phyloP scores from a whole-genome alignment of 2,888 invertebrate genomes.

The Lumbricus terrestris region DNA sequence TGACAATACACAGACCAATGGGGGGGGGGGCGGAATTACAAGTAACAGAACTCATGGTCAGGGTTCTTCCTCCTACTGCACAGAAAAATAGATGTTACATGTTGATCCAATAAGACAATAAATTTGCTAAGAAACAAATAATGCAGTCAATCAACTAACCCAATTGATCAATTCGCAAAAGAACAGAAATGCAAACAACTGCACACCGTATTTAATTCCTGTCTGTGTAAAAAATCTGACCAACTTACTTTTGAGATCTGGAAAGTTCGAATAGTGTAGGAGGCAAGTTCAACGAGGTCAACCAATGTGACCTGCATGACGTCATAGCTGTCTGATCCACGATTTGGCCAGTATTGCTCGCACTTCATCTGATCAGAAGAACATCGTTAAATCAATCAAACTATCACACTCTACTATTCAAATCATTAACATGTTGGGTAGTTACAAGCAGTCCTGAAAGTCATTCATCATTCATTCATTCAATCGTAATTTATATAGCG shows the following conservation, averaged over 20 bases:
- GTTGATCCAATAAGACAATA: not conserved
- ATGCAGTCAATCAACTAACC: not conserved
- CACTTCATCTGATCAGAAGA: slow-evolving; percentile 20
- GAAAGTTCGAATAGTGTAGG: slow-evolving; percentile 28
- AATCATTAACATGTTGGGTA: not conserved
- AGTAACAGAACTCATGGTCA: too few species aligned
- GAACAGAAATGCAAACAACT: not conserved
- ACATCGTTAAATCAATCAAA: not conserved
- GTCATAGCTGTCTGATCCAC: slow-evolving; percentile 25
- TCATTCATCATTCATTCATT: too few species aligned
- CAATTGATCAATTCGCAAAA: not conserved
- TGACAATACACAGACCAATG: too few species aligned
- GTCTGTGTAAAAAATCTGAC: not conserved
- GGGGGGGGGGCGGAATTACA: too few species aligned
- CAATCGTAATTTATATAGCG: too few species aligned
- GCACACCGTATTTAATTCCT: not conserved
- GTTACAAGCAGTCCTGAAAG: too few species aligned
- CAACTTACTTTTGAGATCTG: slow-evolving; percentile 21
- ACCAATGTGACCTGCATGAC: slow-evolving; percentile 15
- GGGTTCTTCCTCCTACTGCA: too few species aligned
- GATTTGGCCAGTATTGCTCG: slow-evolving; percentile 31
- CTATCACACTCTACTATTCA: not conserved
- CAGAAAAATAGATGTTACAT: too few species aligned
- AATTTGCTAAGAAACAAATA: not conserved
- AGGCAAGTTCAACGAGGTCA: slow-evolving; percentile 20